phyloP scores from a whole-genome alignment of 64 coral and sea anemone genomes.

The Trachythela sp. region DNA sequence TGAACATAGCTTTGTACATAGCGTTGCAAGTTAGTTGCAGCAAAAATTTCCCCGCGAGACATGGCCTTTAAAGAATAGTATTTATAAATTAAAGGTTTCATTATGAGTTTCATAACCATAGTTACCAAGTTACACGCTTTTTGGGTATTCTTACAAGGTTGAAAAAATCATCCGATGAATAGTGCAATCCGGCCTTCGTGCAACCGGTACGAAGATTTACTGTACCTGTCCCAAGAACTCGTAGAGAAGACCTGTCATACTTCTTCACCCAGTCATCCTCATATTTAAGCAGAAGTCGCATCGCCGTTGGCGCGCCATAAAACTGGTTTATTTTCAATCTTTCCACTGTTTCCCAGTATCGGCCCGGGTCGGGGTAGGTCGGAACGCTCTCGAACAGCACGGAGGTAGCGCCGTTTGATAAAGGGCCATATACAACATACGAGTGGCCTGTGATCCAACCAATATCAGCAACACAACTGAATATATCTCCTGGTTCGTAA shows the following conservation, averaged over 20 bases:
- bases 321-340: constrained; percentile 76
- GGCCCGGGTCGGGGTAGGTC: constrained; percentile 88
- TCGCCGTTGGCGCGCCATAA: constrained; percentile 84
- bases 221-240: constrained; percentile 73
- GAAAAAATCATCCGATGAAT: no score
- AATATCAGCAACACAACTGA: constrained; percentile 91
- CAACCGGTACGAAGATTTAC: no score
- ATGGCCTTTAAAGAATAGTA: neutral
- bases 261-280: constrained; percentile 75
- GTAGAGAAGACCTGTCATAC: constrained; percentile 83
- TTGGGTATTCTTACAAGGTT: no score
- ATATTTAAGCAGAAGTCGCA: constrained; percentile 79
- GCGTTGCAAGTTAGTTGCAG: no score
- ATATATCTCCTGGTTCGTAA: constrained; percentile 80
- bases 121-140: no score
- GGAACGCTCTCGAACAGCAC: constrained; percentile 92
- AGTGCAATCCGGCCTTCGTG: no score
- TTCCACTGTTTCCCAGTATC: constrained; percentile 97
- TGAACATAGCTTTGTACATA: no score
- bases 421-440: constrained; percentile 92
- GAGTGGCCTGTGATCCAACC: constrained; percentile 98
- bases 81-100: neutral
- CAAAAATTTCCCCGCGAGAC: no score
- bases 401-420: constrained; percentile 82
- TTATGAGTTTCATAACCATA: no score